A percentile compares a stretch with the other conserved stretches of the same genome.
Conservation (phyloP, 2,797 vertebrate genomes). For the Sebastes taczanowskii region DNA sequence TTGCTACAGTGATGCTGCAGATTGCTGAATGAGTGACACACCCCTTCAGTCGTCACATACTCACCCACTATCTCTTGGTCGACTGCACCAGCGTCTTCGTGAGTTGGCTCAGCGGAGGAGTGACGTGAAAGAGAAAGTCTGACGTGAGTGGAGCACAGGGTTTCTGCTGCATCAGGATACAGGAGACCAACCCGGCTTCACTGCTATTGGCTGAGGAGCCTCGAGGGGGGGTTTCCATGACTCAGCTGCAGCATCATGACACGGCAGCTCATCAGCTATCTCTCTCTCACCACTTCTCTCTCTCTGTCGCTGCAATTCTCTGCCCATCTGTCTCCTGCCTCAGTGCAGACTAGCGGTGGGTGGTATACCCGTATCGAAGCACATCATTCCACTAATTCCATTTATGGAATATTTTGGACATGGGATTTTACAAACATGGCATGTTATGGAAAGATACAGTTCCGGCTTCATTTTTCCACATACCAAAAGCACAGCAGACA, state of each 20-base stretch:
- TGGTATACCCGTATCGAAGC: neutral
- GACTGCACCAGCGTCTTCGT: conserved; percentile 57
- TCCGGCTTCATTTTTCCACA: neutral
- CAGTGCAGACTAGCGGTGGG: neutral
- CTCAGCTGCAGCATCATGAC: conserved; percentile 70
- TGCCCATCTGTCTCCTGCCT: conserved; percentile 24
- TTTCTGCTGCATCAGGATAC: conserved; percentile 80
- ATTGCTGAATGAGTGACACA: conserved; percentile 64
- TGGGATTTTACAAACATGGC: neutral
- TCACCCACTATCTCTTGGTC: conserved; percentile 19
- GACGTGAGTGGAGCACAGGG: conserved; percentile 43
- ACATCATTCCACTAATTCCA: conserved; percentile 14
- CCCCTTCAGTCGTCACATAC: conserved; percentile 67
- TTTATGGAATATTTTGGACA: neutral
- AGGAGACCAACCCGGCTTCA: conserved; percentile 48
- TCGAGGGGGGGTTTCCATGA: conserved; percentile 54
- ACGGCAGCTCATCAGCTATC: conserved; percentile 1
- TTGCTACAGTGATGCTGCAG: conserved; percentile 55
- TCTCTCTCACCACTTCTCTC: conserved; percentile 9
- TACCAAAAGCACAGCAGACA: neutral
- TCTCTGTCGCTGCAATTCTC: neutral
- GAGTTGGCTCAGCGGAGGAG: conserved; percentile 19
- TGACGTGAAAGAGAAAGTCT: conserved; percentile 39
- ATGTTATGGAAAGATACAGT: neutral
- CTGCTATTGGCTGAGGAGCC: conserved; percentile 62